Evolutionary conservation across 2,113 vertebrate genomes (phyloP).

Genomic region (Miniopterus natalensis): DNA sequence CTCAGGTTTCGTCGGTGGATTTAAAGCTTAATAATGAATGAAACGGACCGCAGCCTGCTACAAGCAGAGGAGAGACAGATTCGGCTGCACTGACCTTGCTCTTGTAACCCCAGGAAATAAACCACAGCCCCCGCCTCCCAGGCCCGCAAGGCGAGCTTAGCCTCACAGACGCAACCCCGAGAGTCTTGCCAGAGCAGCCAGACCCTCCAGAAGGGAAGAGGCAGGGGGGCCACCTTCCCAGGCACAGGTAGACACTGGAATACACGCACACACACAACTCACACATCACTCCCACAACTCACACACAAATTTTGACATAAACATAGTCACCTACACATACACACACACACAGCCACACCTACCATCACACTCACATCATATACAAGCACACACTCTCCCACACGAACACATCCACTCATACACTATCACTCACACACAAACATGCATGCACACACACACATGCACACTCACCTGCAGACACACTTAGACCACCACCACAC

Average conservation of each 20-base stretch:
- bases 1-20: conserved; percentile 64
- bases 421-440: fast-evolving
- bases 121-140: background rate
- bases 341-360: background rate
- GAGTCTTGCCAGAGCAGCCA: background rate
- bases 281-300: background rate
- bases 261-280: background rate
- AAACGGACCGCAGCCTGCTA: conserved; percentile 70
- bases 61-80: conserved; percentile 66
- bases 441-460: background rate
- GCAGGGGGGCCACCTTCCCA: too few relatives aligned
- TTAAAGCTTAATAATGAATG: conserved; percentile 78
- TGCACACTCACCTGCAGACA: background rate
- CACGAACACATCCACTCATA: background rate
- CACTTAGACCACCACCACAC: background rate
- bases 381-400: background rate
- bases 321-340: background rate
- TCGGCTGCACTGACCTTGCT: conserved; percentile 63
- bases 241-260: background rate
- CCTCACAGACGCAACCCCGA: background rate
- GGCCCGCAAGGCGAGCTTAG: background rate
- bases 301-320: background rate
- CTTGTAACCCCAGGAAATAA: conserved; percentile 58
- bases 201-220: background rate
- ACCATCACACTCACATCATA: background rate